Percentiles rank a stretch among this genome's conserved stretches.
Conservation (phyloP, 35 echinoderm and acorn worm genomes). For the Ptychodera flava region DNA sequence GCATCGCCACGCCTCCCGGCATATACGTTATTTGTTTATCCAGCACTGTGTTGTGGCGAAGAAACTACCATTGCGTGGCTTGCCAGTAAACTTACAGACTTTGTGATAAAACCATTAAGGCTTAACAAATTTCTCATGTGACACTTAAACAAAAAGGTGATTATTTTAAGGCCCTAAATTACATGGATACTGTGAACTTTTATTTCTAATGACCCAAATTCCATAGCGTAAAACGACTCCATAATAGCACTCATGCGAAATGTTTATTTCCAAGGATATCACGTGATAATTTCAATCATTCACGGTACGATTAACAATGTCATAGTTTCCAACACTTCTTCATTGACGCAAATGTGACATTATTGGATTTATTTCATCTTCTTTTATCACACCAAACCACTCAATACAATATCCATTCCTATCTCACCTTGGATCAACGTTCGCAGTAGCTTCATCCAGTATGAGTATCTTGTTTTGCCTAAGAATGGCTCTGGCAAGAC, state of each 20-base stretch:
- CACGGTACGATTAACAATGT: neutral
- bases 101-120: neutral
- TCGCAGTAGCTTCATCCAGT: conserved; percentile 53
- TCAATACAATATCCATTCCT: too few relatives aligned
- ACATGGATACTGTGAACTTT: too few relatives aligned
- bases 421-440: conserved; percentile 56
- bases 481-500: conserved; percentile 44
- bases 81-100: neutral
- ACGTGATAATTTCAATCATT: neutral
- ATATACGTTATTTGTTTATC: neutral
- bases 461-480: conserved; percentile 46
- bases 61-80: neutral
- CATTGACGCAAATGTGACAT: neutral
- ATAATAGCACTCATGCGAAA: too few relatives aligned
- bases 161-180: too few relatives aligned
- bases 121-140: too few relatives aligned
- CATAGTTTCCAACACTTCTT: neutral
- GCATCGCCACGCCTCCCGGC: neutral
- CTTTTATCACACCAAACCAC: neutral
- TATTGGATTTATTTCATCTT: neutral
- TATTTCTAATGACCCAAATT: too few relatives aligned
- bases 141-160: too few relatives aligned
- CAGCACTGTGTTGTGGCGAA: neutral
- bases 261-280: too few relatives aligned
- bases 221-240: too few relatives aligned